Evolutionary conservation across 2,113 vertebrate species (phyloP).

Genomic region (Chitala chitala): DNA sequence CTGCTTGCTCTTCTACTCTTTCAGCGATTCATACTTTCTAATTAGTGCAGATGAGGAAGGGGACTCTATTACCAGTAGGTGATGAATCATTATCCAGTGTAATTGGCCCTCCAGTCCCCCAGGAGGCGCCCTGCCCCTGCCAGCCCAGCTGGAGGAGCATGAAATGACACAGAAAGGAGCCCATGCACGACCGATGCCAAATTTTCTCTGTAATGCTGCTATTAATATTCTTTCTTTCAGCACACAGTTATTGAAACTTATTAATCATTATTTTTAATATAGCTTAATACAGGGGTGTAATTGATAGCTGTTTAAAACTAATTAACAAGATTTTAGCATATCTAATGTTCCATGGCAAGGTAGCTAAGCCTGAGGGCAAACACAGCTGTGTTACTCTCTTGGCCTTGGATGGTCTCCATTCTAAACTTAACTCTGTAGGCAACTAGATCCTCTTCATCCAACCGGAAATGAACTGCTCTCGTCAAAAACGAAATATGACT

Average conservation of each 20-base stretch:
- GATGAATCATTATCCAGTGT: conserved; percentile 64
- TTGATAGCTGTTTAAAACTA: conserved; percentile 24
- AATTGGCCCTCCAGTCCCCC: conserved; percentile 65
- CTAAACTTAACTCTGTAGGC: background rate
- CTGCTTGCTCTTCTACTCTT: conserved; percentile 15
- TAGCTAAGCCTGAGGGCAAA: background rate
- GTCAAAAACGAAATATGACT: background rate
- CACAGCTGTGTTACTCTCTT: background rate
- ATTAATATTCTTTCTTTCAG: conserved; percentile 44
- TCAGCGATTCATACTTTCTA: conserved; percentile 51
- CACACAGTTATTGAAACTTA: conserved; percentile 35
- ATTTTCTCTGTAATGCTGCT: conserved; percentile 23
- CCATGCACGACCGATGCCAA: conserved; percentile 36
- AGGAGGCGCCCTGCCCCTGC: conserved; percentile 63
- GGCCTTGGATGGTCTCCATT: conserved; percentile 5
- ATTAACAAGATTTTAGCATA: background rate
- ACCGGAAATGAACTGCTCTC: background rate
- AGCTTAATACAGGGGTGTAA: conserved; percentile 32
- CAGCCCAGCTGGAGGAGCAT: conserved; percentile 47
- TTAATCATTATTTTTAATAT: conserved; percentile 36
- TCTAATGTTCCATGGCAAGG: background rate
- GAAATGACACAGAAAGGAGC: conserved; percentile 38
- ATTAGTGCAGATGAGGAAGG: conserved; percentile 61
- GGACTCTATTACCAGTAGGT: conserved; percentile 58
- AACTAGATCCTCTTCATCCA: too few species aligned